Evolutionary conservation across 2,888 invertebrate species (phyloP), one percentile per base, ranked within the genome.

Genomic region (Harpalus rubripes): DNA sequence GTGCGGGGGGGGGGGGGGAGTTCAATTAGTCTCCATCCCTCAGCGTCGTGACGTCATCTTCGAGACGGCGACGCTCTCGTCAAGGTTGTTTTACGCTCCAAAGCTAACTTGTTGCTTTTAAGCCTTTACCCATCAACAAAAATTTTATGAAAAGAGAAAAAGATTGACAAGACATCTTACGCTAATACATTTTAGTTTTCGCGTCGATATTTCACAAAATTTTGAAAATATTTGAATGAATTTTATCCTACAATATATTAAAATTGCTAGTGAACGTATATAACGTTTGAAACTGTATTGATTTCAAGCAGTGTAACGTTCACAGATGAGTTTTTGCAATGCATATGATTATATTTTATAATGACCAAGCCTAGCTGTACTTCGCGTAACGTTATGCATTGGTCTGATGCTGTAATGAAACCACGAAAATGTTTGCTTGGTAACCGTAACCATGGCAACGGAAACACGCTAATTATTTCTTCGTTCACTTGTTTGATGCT

Each of bases 391-490:
- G 32, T 32, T 32, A 32, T 39, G 68, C 68, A 10, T 10, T 5
- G 26, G 68, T 74, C n/a, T 39, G 68, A 68, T 39, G 39, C 68
- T 68, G 68, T 39, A 63, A 63, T 12, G 22, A 63, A 68, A 68
- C 68, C 39, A 68, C 68, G 68, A 74, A 74, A 74, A 74, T 44
- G 44, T 44, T 74, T 74, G 72, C 72, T 74, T 74, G 44, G 41
- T 44, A 74, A 74, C 72, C 44, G 72, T 74, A 74, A 74, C 72
- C 72, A 74, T 74, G 18, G 44, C 72, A 16, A 74, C 72, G 72
- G 72, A 74, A 68, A 41, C 72, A 74, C 72, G 72, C 72, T 74
- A 74, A 74, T 74, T 74, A 44, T 44, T 74, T 74, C 44, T 68
- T 68, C 63, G 44, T 52, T 52, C 63, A 65, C 68, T 68, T n/a